Evolutionary conservation across 2,797 vertebrate genomes (phyloP).

Genomic region (Pangasius djambal): DNA sequence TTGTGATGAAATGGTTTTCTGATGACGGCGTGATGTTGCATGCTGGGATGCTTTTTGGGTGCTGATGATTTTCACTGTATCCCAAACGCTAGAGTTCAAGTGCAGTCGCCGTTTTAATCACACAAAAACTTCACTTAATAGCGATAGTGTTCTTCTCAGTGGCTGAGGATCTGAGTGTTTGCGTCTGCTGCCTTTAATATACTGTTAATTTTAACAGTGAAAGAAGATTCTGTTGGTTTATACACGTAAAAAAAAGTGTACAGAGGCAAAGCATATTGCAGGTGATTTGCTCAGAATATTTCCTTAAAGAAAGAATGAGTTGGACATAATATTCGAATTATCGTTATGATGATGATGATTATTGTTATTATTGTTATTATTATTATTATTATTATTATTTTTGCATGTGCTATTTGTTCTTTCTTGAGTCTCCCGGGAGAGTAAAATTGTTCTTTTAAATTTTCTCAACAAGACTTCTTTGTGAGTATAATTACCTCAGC

Average conservation of each 20-base stretch:
- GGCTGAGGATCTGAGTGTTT: not conserved
- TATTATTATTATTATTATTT: not conserved
- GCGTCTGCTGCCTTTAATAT: not conserved
- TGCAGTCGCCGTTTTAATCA: not conserved
- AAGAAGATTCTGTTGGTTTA: not conserved
- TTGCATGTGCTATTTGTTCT: not conserved
- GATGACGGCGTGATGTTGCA: constrained; percentile 13
- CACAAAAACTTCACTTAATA: too few relatives aligned
- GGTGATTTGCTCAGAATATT: too few relatives aligned
- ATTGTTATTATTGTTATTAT: not conserved
- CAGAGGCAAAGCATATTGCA: not conserved
- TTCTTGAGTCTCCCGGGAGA: not conserved
- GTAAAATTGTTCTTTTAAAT: not conserved
- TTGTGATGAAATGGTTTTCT: not conserved
- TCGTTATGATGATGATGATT: not conserved
- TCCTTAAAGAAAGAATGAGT: not conserved
- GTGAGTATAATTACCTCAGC: not conserved
- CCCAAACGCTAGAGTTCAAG: not conserved
- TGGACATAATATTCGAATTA: not conserved
- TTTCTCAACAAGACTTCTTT: not conserved
- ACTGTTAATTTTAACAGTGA: not conserved
- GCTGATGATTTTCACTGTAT: constrained; percentile 5
- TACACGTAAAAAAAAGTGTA: not conserved
- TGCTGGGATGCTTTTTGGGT: not conserved
- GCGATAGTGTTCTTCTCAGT: not conserved